Base-by-base conservation (phyloP, 2,888 invertebrate genomes). In the Tiliacea aurago region DNA sequence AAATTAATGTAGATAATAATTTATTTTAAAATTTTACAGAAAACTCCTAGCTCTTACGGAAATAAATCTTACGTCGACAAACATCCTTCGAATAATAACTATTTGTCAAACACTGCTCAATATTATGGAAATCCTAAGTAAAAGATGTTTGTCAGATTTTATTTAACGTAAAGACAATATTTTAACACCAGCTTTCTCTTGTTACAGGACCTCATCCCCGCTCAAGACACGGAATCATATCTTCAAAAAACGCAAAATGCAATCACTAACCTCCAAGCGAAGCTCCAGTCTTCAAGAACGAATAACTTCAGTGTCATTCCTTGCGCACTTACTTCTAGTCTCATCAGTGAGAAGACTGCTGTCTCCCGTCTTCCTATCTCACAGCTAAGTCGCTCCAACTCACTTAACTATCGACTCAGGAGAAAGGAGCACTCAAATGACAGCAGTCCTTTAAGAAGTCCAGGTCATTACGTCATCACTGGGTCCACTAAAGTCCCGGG, bases 201-300 rank as follows among this genome's bases (percentile, higher is more conserved):
- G 92, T 96, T 94, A 49, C 95, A 96, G 96, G 96, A 96, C 74
- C 92, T 96, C 56, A 96, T 96, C 61, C 96, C 96, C 41, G 85
- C 91, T 0, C 96, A 96, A 90, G 96, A 96, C 78, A 97, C 97
- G 0, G 97, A 97, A 84, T 92, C 96, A 1, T 97, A 97, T 82
- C 92, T 97, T 20, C 94, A 96, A 53, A 97, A 97, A 86, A 97
- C 97, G 0, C 97, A 97, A 87, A 97, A 97, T 84, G 97, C 97
- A 1, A 97, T 97, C 85, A 96, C 97, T 51, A 96, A 97, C 81
- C 93, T 97, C 37, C 97, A 97, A 92, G 97, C 97, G 53, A 96
- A 97, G 78, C 93, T 97, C 20, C 94, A 96, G 63, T 93, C 95
- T 3, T 93, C 95, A 1, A 90, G 92, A 59, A 92, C 91, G 13